phyloP scores from a whole-genome alignment of 2,113 vertebrate species.

The Hyaena hyaena region DNA sequence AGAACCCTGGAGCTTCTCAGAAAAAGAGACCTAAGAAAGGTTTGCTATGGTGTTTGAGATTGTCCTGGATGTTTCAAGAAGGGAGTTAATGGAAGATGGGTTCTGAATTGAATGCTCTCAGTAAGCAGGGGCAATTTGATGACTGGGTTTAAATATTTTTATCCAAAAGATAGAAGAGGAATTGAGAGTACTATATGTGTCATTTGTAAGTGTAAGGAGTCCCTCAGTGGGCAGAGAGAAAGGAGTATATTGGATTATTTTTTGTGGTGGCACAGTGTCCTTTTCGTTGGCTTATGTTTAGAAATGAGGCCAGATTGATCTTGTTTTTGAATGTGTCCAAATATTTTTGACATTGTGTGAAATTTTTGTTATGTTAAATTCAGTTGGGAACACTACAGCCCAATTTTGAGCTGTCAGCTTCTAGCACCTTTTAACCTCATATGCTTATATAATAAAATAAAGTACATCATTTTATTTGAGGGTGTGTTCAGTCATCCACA shows the following conservation, averaged over 20 bases:
- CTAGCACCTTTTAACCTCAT: neutral
- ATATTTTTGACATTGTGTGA: neutral
- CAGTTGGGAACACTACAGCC: neutral
- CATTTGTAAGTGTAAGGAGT: neutral
- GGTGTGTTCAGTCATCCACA: neutral
- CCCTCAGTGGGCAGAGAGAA: neutral
- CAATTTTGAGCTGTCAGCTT: neutral
- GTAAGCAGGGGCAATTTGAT: neutral
- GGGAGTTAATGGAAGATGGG: fast-evolving
- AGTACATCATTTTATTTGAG: neutral
- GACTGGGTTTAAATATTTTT: neutral
- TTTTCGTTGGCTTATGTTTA: neutral
- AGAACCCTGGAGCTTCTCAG: neutral
- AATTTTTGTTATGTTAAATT: neutral
- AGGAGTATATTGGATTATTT: neutral
- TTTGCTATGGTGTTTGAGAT: neutral
- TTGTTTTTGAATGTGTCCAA: neutral
- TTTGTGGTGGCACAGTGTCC: fast-evolving
- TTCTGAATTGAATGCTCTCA: neutral
- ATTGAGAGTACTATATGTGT: neutral
- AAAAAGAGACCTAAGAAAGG: fast-evolving
- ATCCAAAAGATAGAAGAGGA: neutral
- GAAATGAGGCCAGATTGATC: neutral
- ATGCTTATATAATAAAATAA: neutral
- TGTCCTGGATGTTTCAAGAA: neutral